Percentiles rank a stretch among this genome's conserved stretches.
phyloP scores from a whole-genome alignment of 2,888 invertebrate genomes.

The Cryptocheilus praepositus region DNA sequence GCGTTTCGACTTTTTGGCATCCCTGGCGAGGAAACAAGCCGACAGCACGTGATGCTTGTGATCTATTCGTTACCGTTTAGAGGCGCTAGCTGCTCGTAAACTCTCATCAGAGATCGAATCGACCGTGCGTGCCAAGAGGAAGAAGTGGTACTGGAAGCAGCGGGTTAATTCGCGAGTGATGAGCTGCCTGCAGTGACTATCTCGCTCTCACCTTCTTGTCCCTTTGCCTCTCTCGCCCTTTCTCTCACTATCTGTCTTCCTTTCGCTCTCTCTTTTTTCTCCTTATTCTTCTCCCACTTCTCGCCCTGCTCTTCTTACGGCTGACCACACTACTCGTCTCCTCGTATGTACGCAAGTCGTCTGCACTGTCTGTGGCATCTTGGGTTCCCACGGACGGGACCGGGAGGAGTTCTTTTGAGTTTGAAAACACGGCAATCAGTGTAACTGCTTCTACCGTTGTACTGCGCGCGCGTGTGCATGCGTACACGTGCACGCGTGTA shows the following conservation, averaged over 20 bases:
- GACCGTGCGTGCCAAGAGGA: conserved; percentile 42
- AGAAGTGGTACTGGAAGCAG: conserved; percentile 57
- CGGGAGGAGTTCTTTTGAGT: conserved; percentile 70
- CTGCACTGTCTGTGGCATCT: conserved; percentile 61
- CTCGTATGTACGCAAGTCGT: conserved; percentile 48
- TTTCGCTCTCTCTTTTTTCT: conserved; percentile 21
- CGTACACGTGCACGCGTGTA: background rate
- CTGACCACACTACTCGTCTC: conserved; percentile 37
- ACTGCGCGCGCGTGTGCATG: conserved; percentile 41
- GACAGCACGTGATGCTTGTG: conserved; percentile 10
- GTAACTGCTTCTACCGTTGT: conserved; percentile 69
- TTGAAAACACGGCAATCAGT: conserved; percentile 73
- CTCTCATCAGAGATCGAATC: conserved; percentile 63
- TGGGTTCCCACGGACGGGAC: conserved; percentile 68
- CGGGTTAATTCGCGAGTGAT: conserved; percentile 67
- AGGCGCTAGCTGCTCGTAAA: conserved; percentile 58
- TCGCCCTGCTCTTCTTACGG: conserved; percentile 17
- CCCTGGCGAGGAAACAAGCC: conserved; percentile 20
- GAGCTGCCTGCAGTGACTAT: conserved; percentile 56
- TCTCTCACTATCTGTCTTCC: no score
- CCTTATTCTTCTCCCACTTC: conserved; percentile 18
- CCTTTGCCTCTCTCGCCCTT: conserved; percentile 27
- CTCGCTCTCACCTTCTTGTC: conserved; percentile 29
- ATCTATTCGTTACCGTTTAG: conserved; percentile 56
- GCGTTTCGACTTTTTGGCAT: background rate